Evolutionary conservation across 2,888 invertebrate genomes (phyloP).

Genomic region (Palloptera scutellata): DNA sequence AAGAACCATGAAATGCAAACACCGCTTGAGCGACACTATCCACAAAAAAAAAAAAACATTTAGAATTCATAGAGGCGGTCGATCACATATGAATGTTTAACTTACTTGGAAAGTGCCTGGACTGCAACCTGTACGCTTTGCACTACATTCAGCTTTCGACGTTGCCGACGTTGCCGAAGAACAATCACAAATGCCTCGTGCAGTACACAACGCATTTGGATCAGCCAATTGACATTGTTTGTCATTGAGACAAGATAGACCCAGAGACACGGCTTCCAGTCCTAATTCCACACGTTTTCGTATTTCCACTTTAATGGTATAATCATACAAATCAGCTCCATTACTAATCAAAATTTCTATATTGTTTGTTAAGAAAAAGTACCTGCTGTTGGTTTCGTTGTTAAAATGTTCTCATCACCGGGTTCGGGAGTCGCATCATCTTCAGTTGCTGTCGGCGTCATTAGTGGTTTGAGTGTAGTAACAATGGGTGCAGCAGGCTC

Average conservation of each 20-base stretch:
- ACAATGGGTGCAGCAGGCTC: constrained; percentile 63
- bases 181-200: constrained; percentile 75
- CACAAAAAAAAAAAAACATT: background rate
- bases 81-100: background rate
- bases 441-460: constrained; percentile 41
- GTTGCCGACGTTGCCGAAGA: constrained; percentile 64
- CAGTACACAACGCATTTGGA: constrained; percentile 76
- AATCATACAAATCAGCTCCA: background rate
- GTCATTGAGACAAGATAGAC: constrained; percentile 77
- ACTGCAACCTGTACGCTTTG: constrained; percentile 79
- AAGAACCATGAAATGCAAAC: constrained; percentile 93
- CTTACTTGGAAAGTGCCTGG: constrained; percentile 80
- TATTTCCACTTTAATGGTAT: constrained; percentile 43
- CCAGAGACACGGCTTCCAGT: constrained; percentile 72
- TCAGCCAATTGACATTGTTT: constrained; percentile 84
- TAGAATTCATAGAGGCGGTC: background rate
- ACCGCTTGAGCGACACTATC: constrained; percentile 83
- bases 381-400: constrained; percentile 46
- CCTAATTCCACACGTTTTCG: constrained; percentile 63
- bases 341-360: background rate
- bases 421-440: constrained; percentile 48
- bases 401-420: constrained; percentile 33
- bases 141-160: constrained; percentile 72
- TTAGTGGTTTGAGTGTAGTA: constrained; percentile 53
- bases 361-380: background rate